Evolutionary conservation across 2,888 invertebrate genomes (phyloP).

Genomic region (Apodemia zela): DNA sequence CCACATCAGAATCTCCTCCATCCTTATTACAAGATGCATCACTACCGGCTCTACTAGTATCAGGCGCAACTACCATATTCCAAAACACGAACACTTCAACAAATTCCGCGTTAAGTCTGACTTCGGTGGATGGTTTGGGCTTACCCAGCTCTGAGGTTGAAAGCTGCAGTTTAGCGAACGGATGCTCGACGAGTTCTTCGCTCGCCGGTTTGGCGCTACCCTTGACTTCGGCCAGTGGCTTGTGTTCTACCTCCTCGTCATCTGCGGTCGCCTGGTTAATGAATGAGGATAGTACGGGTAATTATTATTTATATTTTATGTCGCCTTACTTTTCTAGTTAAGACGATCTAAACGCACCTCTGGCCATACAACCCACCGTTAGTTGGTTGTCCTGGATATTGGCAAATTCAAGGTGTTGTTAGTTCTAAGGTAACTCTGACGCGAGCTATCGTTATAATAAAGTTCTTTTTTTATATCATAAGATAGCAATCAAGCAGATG

Average conservation of each 20-base stretch:
- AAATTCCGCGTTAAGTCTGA: constrained; percentile 46
- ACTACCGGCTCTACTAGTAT: constrained; percentile 67
- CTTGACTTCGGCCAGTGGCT: constrained; percentile 59
- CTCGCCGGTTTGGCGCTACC: constrained; percentile 62
- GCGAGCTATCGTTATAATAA: no score
- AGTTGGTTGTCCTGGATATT: no score
- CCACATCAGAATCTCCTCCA: constrained; percentile 82
- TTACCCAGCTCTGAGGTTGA: constrained; percentile 55
- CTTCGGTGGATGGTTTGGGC: constrained; percentile 55
- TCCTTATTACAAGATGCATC: constrained; percentile 67
- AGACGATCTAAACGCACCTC: neutral
- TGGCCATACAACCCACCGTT: no score
- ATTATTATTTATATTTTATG: constrained; percentile 23
- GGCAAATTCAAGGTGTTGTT: no score
- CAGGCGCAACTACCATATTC: constrained; percentile 64
- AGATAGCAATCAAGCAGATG: no score
- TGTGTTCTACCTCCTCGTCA: constrained; percentile 68
- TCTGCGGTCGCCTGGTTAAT: constrained; percentile 78
- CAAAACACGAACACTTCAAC: constrained; percentile 60
- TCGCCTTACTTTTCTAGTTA: neutral
- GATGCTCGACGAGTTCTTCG: constrained; percentile 58
- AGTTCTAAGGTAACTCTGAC: no score
- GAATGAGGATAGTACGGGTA: constrained; percentile 78
- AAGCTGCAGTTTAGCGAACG: constrained; percentile 62
- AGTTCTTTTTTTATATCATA: no score